Conservation (phyloP, 1,140 invertebrate genomes). For the Oreohelix idahoensis region DNA sequence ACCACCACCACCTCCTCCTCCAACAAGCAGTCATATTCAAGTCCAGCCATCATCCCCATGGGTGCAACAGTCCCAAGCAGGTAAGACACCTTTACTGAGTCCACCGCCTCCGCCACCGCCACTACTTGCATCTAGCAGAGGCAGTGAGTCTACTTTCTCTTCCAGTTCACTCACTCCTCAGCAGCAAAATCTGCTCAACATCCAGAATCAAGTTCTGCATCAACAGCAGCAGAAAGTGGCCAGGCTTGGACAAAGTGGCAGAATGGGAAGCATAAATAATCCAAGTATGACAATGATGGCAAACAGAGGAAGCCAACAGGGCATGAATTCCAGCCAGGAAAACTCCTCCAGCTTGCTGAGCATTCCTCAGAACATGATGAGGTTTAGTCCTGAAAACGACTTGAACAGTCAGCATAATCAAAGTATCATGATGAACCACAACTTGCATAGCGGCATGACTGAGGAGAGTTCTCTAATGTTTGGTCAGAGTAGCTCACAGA, state of each 20-base stretch:
- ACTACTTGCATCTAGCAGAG: background rate
- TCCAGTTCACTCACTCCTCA: background rate
- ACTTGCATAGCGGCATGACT: background rate
- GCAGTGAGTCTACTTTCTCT: background rate
- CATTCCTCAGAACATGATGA: background rate
- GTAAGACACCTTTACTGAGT: constrained; percentile 20
- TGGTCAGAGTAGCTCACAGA: background rate
- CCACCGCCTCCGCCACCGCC: background rate
- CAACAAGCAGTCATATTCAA: constrained; percentile 55
- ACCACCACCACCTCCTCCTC: constrained; percentile 65
- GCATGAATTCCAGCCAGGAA: background rate
- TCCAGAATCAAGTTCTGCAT: background rate
- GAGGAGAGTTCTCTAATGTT: background rate
- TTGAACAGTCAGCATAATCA: background rate
- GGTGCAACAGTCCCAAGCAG: constrained; percentile 62
- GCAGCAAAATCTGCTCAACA: background rate
- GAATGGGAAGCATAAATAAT: background rate
- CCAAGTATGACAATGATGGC: background rate
- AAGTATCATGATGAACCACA: background rate
- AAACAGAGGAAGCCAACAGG: background rate
- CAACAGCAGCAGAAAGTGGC: background rate
- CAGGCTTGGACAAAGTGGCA: background rate
- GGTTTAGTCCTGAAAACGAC: background rate
- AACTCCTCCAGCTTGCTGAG: background rate
- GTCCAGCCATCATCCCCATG: constrained; percentile 46